Evolutionary conservation across 2,113 vertebrate species (phyloP).

Genomic region (Thomomys bottae): DNA sequence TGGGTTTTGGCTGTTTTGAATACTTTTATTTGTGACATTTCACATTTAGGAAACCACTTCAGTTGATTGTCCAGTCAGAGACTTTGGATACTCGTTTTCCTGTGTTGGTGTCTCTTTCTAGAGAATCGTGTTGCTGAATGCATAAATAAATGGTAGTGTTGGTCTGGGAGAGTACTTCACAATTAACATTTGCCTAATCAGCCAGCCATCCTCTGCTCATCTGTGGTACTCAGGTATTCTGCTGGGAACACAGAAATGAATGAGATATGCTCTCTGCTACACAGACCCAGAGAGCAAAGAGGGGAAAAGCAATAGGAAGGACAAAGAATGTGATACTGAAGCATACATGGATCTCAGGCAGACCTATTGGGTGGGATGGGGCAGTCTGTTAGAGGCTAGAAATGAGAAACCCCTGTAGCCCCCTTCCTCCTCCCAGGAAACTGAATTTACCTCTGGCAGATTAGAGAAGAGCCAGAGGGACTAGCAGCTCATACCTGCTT

Average conservation of each 20-base stretch:
- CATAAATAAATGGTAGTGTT: background rate
- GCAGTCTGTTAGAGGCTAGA: background rate
- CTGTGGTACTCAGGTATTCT: background rate
- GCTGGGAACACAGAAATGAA: background rate
- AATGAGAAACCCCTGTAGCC: background rate
- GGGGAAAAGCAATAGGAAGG: background rate
- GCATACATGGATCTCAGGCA: background rate
- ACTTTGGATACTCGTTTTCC: background rate
- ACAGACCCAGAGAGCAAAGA: background rate
- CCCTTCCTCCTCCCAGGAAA: background rate
- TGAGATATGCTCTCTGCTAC: background rate
- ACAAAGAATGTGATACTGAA: background rate
- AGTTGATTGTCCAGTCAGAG: background rate
- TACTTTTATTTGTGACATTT: background rate
- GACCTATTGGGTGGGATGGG: background rate
- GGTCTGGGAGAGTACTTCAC: conserved; percentile 14
- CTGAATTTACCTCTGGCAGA: background rate
- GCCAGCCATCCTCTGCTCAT: background rate
- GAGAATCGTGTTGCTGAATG: background rate
- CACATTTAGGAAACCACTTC: background rate
- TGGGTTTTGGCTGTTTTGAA: background rate
- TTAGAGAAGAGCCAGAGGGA: background rate
- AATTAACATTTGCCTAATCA: conserved; percentile 12
- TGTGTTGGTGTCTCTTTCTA: background rate
- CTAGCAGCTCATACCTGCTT: background rate